phyloP scores from a whole-genome alignment of 2,797 vertebrate species.

The Typhlichthys subterraneus region DNA sequence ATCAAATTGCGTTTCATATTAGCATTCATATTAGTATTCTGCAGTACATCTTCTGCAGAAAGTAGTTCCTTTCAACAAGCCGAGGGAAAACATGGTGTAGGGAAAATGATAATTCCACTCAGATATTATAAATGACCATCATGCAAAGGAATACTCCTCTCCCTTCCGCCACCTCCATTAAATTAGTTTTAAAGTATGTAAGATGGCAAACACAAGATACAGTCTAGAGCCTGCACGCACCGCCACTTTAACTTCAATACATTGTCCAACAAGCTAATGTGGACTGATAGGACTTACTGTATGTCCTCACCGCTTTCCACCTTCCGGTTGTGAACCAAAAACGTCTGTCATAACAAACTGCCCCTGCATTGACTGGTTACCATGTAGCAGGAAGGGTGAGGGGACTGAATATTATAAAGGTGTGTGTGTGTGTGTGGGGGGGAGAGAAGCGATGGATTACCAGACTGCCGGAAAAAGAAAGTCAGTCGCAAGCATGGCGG shows the following conservation, averaged over 20 bases:
- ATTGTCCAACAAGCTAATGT: conserved; percentile 29
- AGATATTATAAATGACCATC: too few relatives aligned
- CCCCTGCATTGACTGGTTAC: conserved; percentile 33
- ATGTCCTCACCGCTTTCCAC: conserved; percentile 29
- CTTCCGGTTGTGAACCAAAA: conserved; percentile 59
- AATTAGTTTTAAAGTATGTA: too few relatives aligned
- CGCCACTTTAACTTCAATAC: conserved; percentile 50
- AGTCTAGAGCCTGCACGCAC: too few relatives aligned
- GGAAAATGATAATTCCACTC: too few relatives aligned
- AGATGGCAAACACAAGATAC: too few relatives aligned
- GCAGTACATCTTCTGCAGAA: too few relatives aligned
- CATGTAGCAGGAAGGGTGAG: conserved; percentile 48
- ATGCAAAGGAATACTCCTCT: too few relatives aligned
- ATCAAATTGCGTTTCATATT: too few relatives aligned
- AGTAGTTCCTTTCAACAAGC: too few relatives aligned
- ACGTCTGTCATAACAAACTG: conserved; percentile 38
- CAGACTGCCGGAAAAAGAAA: conserved; percentile 66
- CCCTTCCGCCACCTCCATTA: too few relatives aligned
- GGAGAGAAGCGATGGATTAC: conserved; percentile 59
- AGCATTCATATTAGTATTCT: too few relatives aligned
- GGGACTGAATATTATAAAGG: conserved; percentile 13
- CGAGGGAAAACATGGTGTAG: too few relatives aligned
- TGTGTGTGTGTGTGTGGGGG: conserved; percentile 4
- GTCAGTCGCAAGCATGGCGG: conserved; percentile 67
- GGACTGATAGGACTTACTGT: conserved; percentile 31